Evolutionary conservation across 2,888 invertebrate genomes (phyloP).

Genomic region (Dexiosoma caninum): DNA sequence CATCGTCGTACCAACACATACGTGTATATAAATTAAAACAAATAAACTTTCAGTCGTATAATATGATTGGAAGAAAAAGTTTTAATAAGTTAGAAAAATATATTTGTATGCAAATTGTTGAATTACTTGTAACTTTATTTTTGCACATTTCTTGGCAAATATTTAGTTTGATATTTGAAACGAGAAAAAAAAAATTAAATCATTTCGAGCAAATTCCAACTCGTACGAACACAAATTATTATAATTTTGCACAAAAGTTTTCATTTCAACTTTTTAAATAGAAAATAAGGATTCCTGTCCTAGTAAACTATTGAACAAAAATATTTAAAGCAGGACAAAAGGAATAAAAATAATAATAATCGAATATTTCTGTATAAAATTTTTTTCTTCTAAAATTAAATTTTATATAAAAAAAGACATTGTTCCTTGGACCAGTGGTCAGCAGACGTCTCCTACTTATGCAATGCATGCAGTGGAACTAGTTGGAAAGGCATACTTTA

Average conservation of each 20-base stretch:
- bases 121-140: too few species aligned
- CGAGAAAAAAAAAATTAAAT: too few species aligned
- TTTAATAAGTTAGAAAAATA: conserved; percentile 10
- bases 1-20: not conserved
- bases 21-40: not conserved
- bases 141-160: not conserved
- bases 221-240: too few species aligned
- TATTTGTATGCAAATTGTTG: conserved; percentile 1
- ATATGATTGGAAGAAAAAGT: conserved; percentile 21
- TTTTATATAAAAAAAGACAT: too few species aligned
- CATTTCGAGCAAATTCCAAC: too few species aligned
- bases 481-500: too few species aligned
- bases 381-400: too few species aligned
- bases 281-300: not conserved
- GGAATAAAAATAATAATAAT: not conserved
- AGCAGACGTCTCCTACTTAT: too few species aligned
- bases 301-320: conserved; percentile 19
- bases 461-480: too few species aligned
- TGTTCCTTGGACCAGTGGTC: too few species aligned
- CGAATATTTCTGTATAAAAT: too few species aligned
- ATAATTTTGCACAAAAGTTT: not conserved
- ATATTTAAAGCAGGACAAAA: not conserved
- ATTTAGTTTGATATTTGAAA: too few species aligned
- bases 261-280: conserved; percentile 1
- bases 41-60: conserved; percentile 13